These are phyloP conservation scores for Troides helena DNA, from an alignment of 2,888 invertebrate species.

Conservation along the genomic window DNA sequence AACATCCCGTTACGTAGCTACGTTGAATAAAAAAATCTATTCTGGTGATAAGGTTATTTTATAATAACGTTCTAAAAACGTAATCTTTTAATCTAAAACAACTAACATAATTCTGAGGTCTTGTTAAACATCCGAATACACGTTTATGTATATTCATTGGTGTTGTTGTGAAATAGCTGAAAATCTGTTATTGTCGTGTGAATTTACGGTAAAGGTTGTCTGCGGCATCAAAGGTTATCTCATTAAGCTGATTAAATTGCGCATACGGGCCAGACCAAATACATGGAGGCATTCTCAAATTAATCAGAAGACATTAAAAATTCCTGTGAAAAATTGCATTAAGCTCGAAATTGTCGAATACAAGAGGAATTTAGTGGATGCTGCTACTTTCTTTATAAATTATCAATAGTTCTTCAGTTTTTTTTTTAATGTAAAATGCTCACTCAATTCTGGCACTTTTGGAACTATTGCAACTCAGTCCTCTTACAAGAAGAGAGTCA, in stretches of 20 bases:
- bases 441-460: too few species aligned
- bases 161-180: background rate
- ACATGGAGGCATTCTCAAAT: conserved; percentile 18
- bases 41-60: too few species aligned
- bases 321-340: conserved; percentile 28
- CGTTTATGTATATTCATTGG: background rate
- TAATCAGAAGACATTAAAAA: conserved; percentile 25
- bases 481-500: too few species aligned
- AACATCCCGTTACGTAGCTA: too few species aligned
- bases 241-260: conserved; percentile 24
- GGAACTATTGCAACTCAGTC: too few species aligned
- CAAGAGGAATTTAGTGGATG: background rate
- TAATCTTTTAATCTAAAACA: too few species aligned
- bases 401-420: background rate
- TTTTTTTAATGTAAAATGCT: background rate
- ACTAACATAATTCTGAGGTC: too few species aligned
- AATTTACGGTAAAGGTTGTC: conserved; percentile 15
- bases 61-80: too few species aligned
- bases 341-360: conserved; percentile 13
- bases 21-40: too few species aligned
- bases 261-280: conserved; percentile 14
- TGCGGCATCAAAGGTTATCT: conserved; percentile 22
- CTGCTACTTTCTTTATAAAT: background rate
- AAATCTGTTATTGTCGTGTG: background rate
- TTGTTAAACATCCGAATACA: too few species aligned